phyloP scores from a whole-genome alignment of 37 sponge, comb jelly and placozoan genomes.

The Hexactinellida sp. region DNA sequence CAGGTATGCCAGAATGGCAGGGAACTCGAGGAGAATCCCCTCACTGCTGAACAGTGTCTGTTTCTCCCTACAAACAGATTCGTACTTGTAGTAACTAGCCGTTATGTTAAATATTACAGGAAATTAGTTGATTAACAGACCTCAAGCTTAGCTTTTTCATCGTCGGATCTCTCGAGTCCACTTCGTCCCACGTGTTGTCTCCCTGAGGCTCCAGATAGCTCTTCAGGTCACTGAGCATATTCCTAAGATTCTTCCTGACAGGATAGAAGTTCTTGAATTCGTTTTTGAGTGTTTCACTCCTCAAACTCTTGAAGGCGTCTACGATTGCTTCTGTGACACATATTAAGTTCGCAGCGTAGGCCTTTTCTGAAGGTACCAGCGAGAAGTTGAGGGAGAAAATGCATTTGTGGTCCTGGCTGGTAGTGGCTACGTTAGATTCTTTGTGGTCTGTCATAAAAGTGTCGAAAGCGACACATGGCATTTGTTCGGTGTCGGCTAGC shows the following conservation, averaged over 20 bases:
- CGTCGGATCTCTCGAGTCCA: background rate
- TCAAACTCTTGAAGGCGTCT: background rate
- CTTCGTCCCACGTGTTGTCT: background rate
- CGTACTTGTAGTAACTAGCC: background rate
- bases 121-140: background rate
- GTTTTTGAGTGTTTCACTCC: background rate
- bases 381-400: constrained; percentile 12
- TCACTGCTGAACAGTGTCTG: constrained; percentile 15
- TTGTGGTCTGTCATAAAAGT: background rate
- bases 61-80: background rate
- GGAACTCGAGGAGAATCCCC: background rate
- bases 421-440: background rate
- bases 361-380: background rate
- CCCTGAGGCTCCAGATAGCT: background rate
- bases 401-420: background rate
- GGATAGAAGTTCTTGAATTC: constrained; percentile 12
- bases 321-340: constrained; percentile 14
- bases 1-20: background rate
- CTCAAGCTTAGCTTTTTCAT: background rate
- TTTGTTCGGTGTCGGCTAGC: background rate
- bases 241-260: background rate
- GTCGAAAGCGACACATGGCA: constrained; percentile 14
- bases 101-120: background rate
- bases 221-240: background rate
- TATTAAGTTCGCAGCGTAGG: background rate